Evolutionary conservation across 2,888 invertebrate genomes (phyloP).

Genomic region (Cantharis rufa): DNA sequence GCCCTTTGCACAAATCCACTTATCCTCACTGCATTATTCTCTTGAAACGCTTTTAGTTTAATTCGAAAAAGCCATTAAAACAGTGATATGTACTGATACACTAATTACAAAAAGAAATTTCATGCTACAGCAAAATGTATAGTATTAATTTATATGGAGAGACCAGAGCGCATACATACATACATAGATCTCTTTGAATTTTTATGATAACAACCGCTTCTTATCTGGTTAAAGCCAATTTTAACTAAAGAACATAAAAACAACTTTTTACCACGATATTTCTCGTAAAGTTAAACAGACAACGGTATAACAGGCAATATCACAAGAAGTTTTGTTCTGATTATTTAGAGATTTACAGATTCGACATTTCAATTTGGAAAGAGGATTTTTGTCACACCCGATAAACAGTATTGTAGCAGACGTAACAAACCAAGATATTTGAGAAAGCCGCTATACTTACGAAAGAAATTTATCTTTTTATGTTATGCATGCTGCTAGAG

Average conservation of each 20-base stretch:
- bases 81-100: not conserved
- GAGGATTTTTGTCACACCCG: slow-evolving; percentile 16
- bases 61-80: not conserved
- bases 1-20: slow-evolving; percentile 19
- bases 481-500: not conserved
- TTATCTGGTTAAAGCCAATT: slow-evolving; percentile 17
- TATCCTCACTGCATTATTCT: slow-evolving; percentile 6
- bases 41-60: not conserved
- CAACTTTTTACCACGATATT: slow-evolving; percentile 18
- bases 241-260: slow-evolving; percentile 9
- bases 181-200: not conserved
- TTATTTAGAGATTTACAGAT: slow-evolving; percentile 24
- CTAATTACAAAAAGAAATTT: not conserved
- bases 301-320: slow-evolving; percentile 23
- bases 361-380: slow-evolving; percentile 20
- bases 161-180: not conserved
- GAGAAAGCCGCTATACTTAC: not conserved
- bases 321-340: slow-evolving; percentile 26
- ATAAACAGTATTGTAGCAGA: slow-evolving; percentile 4
- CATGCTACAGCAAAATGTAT: not conserved
- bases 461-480: not conserved
- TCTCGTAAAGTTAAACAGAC: slow-evolving; percentile 25
- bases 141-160: not conserved
- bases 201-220: not conserved
- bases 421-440: slow-evolving; percentile 9